Conservation (phyloP, 2,888 invertebrate species). For the Latrodectus elegans region DNA sequence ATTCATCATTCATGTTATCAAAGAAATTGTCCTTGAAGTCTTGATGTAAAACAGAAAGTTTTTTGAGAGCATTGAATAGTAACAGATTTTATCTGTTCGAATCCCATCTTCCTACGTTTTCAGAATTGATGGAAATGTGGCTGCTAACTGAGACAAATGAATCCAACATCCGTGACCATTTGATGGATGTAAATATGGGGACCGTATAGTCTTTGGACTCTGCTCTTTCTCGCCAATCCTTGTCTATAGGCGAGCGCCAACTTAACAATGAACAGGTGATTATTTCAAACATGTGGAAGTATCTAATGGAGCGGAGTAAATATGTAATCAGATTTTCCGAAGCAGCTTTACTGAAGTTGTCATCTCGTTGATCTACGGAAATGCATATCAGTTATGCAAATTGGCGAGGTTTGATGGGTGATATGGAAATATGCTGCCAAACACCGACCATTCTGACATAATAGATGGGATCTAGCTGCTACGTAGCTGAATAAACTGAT, state of each 20-base stretch:
- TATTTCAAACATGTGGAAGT: slow-evolving; percentile 48
- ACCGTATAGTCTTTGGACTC: not conserved
- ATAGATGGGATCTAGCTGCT: not conserved
- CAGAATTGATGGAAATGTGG: not conserved
- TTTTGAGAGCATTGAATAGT: too few relatives aligned
- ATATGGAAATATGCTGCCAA: not conserved
- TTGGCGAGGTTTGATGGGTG: not conserved
- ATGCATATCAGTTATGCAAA: slow-evolving; percentile 48
- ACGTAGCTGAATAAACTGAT: slow-evolving; percentile 17
- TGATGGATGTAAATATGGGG: slow-evolving; percentile 47
- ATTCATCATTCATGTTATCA: too few relatives aligned
- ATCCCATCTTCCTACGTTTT: not conserved
- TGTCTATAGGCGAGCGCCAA: slow-evolving; percentile 12
- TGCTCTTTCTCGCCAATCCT: not conserved
- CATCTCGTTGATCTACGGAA: slow-evolving; percentile 43
- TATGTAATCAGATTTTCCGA: slow-evolving; percentile 57
- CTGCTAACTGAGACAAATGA: slow-evolving; percentile 15
- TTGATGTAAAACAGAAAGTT: too few relatives aligned
- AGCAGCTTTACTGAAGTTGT: slow-evolving; percentile 22
- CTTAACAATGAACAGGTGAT: slow-evolving; percentile 52
- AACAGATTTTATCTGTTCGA: too few relatives aligned
- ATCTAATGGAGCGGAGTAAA: slow-evolving; percentile 38
- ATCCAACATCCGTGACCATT: slow-evolving; percentile 14
- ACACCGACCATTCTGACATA: not conserved
- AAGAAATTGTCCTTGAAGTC: too few relatives aligned